Evolutionary conservation across 2,888 invertebrate genomes (phyloP).

Genomic region (Pyrocoelia pectoralis): DNA sequence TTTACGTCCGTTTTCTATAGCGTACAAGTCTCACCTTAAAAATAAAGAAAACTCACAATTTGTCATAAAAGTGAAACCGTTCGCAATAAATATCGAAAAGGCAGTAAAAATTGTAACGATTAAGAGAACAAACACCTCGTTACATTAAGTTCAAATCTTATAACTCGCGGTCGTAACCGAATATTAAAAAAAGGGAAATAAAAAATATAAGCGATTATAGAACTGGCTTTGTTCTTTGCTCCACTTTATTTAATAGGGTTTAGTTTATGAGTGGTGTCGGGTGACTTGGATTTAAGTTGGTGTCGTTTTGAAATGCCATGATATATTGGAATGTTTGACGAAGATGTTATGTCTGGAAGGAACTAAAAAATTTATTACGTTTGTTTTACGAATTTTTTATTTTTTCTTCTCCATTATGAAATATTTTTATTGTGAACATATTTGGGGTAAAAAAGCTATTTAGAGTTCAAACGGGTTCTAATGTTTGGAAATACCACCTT

Average conservation of each 20-base stretch:
- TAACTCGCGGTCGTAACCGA: conserved; percentile 6
- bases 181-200: conserved; percentile 11
- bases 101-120: conserved; percentile 4
- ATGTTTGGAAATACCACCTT: too few relatives aligned
- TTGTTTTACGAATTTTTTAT: not conserved
- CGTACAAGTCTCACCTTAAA: not conserved
- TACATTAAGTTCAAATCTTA: conserved; percentile 5
- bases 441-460: too few relatives aligned
- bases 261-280: conserved; percentile 36
- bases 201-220: conserved; percentile 15
- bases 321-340: conserved; percentile 27
- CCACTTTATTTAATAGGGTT: conserved; percentile 35
- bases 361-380: conserved; percentile 6
- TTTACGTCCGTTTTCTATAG: too few relatives aligned
- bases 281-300: conserved; percentile 35
- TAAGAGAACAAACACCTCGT: conserved; percentile 11
- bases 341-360: conserved; percentile 32
- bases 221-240: conserved; percentile 35
- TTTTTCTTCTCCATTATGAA: too few relatives aligned
- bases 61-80: not conserved
- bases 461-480: too few relatives aligned
- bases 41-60: not conserved
- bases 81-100: not conserved
- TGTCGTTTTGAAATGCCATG: conserved; percentile 29
- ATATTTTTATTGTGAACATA: too few relatives aligned